Percentiles rank a stretch among this genome's conserved stretches.
phyloP scores from a whole-genome alignment of 2,797 vertebrate genomes.

The Coilia nasus region DNA sequence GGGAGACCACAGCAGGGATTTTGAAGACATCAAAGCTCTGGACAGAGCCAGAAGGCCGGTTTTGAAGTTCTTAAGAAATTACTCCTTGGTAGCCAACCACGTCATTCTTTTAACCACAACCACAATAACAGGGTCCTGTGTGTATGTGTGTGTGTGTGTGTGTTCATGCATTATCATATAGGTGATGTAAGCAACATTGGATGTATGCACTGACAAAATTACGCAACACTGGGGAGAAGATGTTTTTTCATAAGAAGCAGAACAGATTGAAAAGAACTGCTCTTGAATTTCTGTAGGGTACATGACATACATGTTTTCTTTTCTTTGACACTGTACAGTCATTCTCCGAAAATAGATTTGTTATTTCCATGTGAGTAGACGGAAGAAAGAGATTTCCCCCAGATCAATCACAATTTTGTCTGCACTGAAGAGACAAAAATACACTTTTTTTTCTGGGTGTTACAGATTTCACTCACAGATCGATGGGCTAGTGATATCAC shows the following conservation, averaged over 20 bases:
- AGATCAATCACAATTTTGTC: neutral
- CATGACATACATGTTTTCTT: neutral
- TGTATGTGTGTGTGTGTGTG: neutral
- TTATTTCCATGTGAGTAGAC: neutral
- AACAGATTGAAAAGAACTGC: neutral
- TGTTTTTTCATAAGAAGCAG: neutral
- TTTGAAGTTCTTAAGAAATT: constrained; percentile 58
- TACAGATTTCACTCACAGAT: neutral
- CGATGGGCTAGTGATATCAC: neutral
- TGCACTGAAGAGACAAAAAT: neutral
- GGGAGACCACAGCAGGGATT: constrained; percentile 43
- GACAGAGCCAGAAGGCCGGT: constrained; percentile 56
- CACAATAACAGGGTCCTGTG: constrained; percentile 48
- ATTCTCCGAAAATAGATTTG: neutral
- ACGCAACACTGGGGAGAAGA: neutral
- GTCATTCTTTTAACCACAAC: constrained; percentile 57
- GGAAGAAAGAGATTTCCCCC: neutral
- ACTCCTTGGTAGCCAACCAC: constrained; percentile 47
- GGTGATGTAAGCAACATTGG: neutral
- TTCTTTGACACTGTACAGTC: neutral
- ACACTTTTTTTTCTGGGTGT: neutral
- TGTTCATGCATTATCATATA: neutral
- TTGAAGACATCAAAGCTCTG: constrained; percentile 60
- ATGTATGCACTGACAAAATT: neutral
- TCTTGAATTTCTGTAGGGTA: neutral